These are phyloP conservation scores for Drosophila insularis DNA, from an alignment of 1,140 invertebrate genomes.

Conservation along the genomic window DNA sequence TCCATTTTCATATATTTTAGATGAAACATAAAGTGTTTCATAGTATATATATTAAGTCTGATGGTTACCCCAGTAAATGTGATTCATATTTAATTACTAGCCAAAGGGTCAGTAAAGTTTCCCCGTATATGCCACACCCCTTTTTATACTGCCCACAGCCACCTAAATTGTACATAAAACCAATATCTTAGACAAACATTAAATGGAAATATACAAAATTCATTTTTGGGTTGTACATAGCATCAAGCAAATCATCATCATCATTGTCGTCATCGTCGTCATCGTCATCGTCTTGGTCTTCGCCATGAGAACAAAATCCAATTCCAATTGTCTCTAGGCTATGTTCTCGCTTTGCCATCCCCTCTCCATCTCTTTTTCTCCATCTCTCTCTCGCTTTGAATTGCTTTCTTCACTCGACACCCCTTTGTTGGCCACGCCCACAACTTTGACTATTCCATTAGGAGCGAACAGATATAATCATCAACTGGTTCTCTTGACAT, in stretches of 20 bases:
- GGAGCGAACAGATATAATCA: constrained; percentile 3
- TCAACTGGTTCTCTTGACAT: constrained; percentile 1
- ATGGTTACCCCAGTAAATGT: not conserved
- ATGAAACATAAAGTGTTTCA: not conserved
- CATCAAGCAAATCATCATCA: constrained; percentile 2
- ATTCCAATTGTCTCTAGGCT: constrained; percentile 48
- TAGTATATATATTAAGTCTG: not conserved
- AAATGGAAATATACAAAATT: constrained; percentile 10
- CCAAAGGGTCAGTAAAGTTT: constrained; percentile 2
- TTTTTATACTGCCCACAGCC: not conserved
- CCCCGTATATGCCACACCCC: not conserved
- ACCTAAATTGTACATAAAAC: not conserved
- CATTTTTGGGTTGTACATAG: constrained; percentile 7
- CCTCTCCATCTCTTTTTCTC: not conserved
- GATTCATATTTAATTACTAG: constrained; percentile 11
- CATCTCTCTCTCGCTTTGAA: too few relatives aligned
- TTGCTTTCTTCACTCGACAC: not conserved
- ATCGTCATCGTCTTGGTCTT: not conserved
- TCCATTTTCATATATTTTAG: too few relatives aligned
- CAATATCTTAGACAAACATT: constrained; percentile 11
- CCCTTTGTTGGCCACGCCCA: not conserved
- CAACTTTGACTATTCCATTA: constrained; percentile 12
- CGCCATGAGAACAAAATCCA: constrained; percentile 23
- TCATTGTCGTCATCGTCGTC: not conserved
- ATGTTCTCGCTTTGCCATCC: constrained; percentile 23